Conservation (phyloP, 2,797 vertebrate species). For the Halcyon smyrnensis region DNA sequence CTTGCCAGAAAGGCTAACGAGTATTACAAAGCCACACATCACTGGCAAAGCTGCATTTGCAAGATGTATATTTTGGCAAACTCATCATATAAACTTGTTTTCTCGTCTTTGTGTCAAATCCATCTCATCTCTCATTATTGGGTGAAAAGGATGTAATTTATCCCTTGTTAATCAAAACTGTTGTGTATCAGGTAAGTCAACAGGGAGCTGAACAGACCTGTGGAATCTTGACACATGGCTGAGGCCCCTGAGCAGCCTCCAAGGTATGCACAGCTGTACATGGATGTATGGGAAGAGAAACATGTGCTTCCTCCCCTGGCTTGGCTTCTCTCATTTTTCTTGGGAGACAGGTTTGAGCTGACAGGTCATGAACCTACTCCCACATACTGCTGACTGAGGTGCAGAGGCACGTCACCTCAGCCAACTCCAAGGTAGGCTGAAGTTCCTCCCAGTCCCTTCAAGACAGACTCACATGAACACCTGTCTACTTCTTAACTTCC, state of each 20-base stretch:
- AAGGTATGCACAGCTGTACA: fast-evolving
- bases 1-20: not conserved
- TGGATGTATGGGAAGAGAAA: not conserved
- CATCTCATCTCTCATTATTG: not conserved
- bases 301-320: not conserved
- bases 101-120: not conserved
- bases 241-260: not conserved
- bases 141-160: not conserved
- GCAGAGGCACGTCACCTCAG: fast-evolving
- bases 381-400: not conserved
- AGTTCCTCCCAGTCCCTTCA: not conserved
- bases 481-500: not conserved
- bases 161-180: not conserved
- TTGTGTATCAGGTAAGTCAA: not conserved
- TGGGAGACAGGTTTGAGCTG: not conserved
- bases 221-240: not conserved
- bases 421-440: not conserved
- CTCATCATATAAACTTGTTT: not conserved
- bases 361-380: not conserved
- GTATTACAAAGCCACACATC: not conserved
- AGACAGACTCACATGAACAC: fast-evolving
- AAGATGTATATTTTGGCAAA: not conserved
- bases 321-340: not conserved
- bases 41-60: not conserved
- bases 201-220: not conserved